phyloP scores from a whole-genome alignment of 2,113 vertebrate species.

The Tichodroma muraria region DNA sequence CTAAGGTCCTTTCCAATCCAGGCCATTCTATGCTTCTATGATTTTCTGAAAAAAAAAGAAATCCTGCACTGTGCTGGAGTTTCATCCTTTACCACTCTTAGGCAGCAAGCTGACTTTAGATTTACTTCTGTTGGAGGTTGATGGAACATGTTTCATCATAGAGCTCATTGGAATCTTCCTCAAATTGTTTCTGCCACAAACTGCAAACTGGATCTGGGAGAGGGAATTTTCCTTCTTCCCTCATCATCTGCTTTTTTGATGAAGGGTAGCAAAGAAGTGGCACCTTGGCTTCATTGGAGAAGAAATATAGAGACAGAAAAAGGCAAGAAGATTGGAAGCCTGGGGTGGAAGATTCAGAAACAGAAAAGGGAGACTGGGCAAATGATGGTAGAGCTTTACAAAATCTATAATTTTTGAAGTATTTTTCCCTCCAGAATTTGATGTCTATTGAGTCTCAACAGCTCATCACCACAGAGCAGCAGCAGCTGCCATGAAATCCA shows the following conservation, averaged over 20 bases:
- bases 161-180: not conserved
- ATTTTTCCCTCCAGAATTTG: not conserved
- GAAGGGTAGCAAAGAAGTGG: not conserved
- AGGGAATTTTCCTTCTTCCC: not conserved
- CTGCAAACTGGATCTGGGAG: not conserved
- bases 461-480: not conserved
- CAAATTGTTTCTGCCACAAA: not conserved
- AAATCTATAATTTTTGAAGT: not conserved
- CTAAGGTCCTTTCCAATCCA: not conserved
- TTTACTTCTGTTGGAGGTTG: not conserved
- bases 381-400: not conserved
- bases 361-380: not conserved
- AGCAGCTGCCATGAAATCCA: not conserved
- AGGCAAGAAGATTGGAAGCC: no score
- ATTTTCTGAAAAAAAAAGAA: not conserved
- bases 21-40: not conserved
- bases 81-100: not conserved
- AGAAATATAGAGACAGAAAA: not conserved
- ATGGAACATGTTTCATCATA: not conserved
- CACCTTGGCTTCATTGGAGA: not conserved
- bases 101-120: not conserved
- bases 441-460: not conserved
- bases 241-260: accelerated
- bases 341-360: not conserved
- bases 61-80: not conserved